Evolutionary conservation across 2,888 invertebrate genomes (phyloP).

Genomic region (Bedellia somnulentella): DNA sequence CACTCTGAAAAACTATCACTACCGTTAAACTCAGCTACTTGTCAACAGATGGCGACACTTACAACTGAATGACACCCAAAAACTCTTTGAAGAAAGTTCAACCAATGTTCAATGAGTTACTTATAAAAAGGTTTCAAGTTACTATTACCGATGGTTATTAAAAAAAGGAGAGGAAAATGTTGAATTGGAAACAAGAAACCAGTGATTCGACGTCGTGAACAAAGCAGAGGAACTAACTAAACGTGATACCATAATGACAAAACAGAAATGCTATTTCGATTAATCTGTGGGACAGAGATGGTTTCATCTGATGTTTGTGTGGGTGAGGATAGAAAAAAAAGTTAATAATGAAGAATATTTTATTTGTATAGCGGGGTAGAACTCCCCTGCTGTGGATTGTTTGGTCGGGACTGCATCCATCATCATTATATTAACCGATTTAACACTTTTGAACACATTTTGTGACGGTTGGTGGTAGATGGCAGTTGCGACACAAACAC

Average conservation of each 20-base stretch:
- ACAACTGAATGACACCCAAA: slow-evolving; percentile 12
- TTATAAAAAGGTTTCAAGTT: slow-evolving; percentile 28
- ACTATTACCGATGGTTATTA: slow-evolving; percentile 29
- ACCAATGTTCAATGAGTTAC: too few relatives aligned
- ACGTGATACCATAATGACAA: slow-evolving; percentile 60
- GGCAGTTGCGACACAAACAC: too few relatives aligned
- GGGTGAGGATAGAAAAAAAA: slow-evolving; percentile 33
- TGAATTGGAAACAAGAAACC: slow-evolving; percentile 55
- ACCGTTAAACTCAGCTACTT: slow-evolving; percentile 22
- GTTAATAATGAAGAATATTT: slow-evolving; percentile 60
- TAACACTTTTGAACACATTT: slow-evolving; percentile 60
- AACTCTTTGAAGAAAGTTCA: too few relatives aligned
- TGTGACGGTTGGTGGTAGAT: slow-evolving; percentile 32
- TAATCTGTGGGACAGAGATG: slow-evolving; percentile 36
- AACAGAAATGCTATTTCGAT: slow-evolving; percentile 62
- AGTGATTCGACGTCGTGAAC: slow-evolving; percentile 42
- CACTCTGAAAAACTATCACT: slow-evolving; percentile 20
- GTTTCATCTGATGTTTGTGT: slow-evolving; percentile 20
- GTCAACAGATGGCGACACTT: slow-evolving; percentile 35
- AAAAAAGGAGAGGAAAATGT: slow-evolving; percentile 33
- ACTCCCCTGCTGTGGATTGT: slow-evolving; percentile 60
- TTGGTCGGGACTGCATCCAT: slow-evolving; percentile 53
- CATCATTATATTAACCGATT: slow-evolving; percentile 62
- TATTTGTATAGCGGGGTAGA: slow-evolving; percentile 59
- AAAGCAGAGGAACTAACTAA: slow-evolving; percentile 54